Percentiles rank a stretch among this genome's conserved stretches.
Conservation (phyloP, 2,797 vertebrate species). For the Podarcis lilfordi region DNA sequence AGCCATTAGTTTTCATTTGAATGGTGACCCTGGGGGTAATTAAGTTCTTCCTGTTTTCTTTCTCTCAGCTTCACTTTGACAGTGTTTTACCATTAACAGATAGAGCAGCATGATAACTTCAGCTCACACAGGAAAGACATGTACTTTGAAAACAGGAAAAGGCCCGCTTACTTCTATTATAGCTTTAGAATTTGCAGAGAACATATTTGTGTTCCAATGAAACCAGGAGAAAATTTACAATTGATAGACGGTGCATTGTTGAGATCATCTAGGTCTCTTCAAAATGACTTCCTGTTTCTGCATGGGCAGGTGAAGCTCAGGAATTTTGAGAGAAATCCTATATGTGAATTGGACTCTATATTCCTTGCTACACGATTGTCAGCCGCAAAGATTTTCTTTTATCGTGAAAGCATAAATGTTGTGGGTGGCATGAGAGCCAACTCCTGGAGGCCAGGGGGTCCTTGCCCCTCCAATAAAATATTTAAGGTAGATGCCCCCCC, state of each 20-base stretch:
- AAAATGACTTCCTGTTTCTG: no score
- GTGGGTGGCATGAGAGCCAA: no score
- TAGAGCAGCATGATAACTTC: neutral
- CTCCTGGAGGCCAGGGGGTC: no score
- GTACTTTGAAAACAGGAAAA: neutral
- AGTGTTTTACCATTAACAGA: neutral
- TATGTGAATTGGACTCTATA: no score
- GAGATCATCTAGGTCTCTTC: no score
- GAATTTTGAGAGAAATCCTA: no score
- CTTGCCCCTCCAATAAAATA: no score
- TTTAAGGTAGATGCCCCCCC: no score
- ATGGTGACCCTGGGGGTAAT: constrained; percentile 48
- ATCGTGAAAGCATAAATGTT: no score
- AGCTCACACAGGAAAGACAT: rapidly evolving
- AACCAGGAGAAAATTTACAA: constrained; percentile 41
- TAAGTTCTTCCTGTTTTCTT: constrained; percentile 22
- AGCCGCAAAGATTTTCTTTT: no score
- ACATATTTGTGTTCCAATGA: constrained; percentile 27
- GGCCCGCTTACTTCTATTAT: constrained; percentile 14
- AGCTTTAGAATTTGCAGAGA: constrained; percentile 32
- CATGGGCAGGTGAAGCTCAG: no score
- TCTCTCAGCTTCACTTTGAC: neutral
- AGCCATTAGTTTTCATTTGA: constrained; percentile 30
- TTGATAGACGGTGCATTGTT: neutral
- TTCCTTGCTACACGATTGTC: no score